Evolutionary conservation across 2,113 vertebrate genomes (phyloP), one percentile per base, ranked within the genome.

Genomic region (Macquaria ambigua): DNA sequence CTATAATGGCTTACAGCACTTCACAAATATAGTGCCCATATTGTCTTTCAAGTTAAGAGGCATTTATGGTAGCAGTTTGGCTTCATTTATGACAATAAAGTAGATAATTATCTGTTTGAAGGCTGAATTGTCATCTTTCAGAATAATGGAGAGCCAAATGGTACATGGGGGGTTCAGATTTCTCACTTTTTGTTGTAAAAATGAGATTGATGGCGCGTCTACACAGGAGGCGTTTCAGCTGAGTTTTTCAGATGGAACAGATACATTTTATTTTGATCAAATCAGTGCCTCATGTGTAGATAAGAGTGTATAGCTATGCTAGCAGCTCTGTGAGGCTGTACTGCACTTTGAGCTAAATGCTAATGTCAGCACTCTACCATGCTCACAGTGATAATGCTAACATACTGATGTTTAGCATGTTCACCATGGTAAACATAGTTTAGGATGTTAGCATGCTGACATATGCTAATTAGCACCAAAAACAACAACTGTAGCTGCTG

Each of bases 1-100:
- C 16, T 1, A 9, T 21, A 41, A 46, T 58, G 21, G 53, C 46
- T 59, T 3, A n/a, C 1, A n/a, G 41, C 58, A 53, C 46, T 39
- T 61, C 9, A 52, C n/a, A 61, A 50, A 61, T 59, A 55, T 14
- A 50, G 28, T 23, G 37, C 25, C 46, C 28, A 71, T 53, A 83
- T 28, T 64, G 31, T 55, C 20, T 64, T 50, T 23, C 21, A 87
- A 64, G 58, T 73, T 77, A 34, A 66, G 41, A 61, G 16, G 12
- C n/a, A 53, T 74, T 74, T 5, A 28, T 55, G 3, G 10, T 6
- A 4, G 23, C 16, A 43, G 39, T 37, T 56, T 77, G 50, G 48
- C 28, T 50, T 69, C 21, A 39, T 76, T 75, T 39, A 39, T 5
- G 16, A 39, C 64, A 55, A 18, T 39, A 18, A 28, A 59, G 46